These are phyloP conservation scores for Haliaeetus leucogaster DNA, from an alignment of 2,113 vertebrate genomes.

Conservation along the genomic window DNA sequence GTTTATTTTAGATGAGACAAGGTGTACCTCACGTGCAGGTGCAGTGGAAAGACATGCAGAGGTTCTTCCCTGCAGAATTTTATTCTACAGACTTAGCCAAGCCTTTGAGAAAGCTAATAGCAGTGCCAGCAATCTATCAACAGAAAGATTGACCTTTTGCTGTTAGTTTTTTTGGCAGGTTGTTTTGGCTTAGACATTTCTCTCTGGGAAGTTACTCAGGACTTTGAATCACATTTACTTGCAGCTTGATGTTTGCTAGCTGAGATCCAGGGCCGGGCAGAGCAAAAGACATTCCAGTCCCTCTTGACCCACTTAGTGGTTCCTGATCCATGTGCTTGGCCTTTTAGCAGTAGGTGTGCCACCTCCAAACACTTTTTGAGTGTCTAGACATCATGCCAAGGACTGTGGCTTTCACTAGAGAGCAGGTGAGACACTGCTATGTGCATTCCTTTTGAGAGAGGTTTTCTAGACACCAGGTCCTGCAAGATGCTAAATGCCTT, in stretches of 20 bases:
- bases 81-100: background rate
- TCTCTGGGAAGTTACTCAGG: background rate
- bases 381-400: background rate
- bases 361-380: background rate
- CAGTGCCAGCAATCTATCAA: background rate
- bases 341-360: background rate
- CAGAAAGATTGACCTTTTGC: background rate
- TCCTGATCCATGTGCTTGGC: background rate
- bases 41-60: background rate
- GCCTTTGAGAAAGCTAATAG: background rate
- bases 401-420: background rate
- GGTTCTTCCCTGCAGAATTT: background rate
- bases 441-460: background rate
- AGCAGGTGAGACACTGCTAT: background rate
- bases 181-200: background rate
- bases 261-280: background rate
- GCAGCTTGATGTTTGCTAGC: background rate
- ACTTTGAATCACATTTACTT: background rate
- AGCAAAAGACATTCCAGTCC: background rate
- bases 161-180: rapidly evolving
- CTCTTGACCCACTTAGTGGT: background rate
- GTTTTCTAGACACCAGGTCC: background rate
- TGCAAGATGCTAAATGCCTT: background rate
- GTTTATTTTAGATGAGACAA: background rate
- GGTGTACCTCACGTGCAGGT: background rate